Percentiles rank a stretch among this genome's conserved stretches.
phyloP scores from a whole-genome alignment of 2,888 invertebrate species.

The Gerris lacustris region DNA sequence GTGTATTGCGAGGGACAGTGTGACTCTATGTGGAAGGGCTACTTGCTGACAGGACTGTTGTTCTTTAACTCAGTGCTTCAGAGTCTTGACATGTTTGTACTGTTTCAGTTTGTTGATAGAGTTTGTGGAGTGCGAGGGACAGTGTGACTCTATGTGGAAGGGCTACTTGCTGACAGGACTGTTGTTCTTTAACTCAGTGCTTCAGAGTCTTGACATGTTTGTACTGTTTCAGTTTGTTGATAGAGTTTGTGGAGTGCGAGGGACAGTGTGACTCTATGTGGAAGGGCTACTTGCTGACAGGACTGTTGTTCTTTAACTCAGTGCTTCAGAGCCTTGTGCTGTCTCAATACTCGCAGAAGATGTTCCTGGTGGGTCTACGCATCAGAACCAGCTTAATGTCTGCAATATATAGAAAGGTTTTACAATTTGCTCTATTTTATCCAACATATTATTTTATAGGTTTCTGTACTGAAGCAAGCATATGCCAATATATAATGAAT shows the following conservation, averaged over 20 bases:
- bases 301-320: conserved; percentile 42
- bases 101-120: conserved; percentile 35
- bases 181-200: conserved; percentile 44
- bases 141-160: conserved; percentile 39
- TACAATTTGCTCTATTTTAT: conserved; percentile 4
- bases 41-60: too few relatives aligned
- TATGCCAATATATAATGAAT: too few relatives aligned
- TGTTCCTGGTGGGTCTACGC: conserved; percentile 81
- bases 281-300: conserved; percentile 47
- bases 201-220: conserved; percentile 49
- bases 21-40: too few relatives aligned
- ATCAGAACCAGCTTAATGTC: conserved; percentile 80
- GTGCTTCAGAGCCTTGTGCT: conserved; percentile 68
- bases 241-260: conserved; percentile 36
- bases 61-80: too few relatives aligned
- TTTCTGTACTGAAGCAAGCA: too few relatives aligned
- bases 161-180: conserved; percentile 45
- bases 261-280: conserved; percentile 35
- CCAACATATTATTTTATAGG: too few relatives aligned
- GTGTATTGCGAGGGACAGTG: too few relatives aligned
- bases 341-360: conserved; percentile 81
- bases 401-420: conserved; percentile 71
- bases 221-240: conserved; percentile 34
- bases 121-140: conserved; percentile 35
- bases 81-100: neutral